Base-by-base conservation (phyloP, 1,140 invertebrate species). In the Ceratina japonica region DNA sequence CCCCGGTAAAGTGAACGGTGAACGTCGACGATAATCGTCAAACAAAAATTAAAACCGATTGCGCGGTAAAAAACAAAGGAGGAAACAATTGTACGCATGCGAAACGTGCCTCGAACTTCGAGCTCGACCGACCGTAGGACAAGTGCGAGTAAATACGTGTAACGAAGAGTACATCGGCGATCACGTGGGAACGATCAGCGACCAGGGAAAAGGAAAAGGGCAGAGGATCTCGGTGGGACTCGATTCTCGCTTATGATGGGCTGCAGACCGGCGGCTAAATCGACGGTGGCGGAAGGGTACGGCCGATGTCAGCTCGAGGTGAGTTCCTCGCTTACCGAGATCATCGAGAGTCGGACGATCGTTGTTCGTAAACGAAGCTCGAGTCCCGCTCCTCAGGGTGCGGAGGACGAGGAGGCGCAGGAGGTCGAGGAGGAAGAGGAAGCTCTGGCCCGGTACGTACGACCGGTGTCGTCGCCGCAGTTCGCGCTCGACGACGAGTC, bases 201-300 rank as follows among this genome's bases (percentile, higher is more conserved):
- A 64, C 27, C 27, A 31, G 27, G 1, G 27, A 44, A 44, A 44
- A 44, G 37, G 37, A 8, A 10, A 10, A 7, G 20, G 31, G 24
- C 20, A n/a, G 15, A 70, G 56, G 44, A 51, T 49, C 16, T 22
- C 2, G 51, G 2, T 20, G 37, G 37, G 10, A 7, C 37, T 3
- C 37, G 37, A 44, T 44, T 44, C 37, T 44, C 37, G 86, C 76
- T 87, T 89, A 91, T 88, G 78, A 91, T 91, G 90, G 90, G 87
- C 89, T 89, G 89, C 85, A 90, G 87, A 87, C 73, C 88, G 80
- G 86, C 87, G 84, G 89, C 88, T 80, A 79, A 88, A 81, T 81
- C 65, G 66, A 85, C 80, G 83, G 79, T 81, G 82, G 79, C 71
- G 85, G 84, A 87, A 81, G 88, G 88, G 84, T 83, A 88, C 79